Base-by-base conservation (phyloP, 2,888 invertebrate genomes). In the Lochmaea crataegi region DNA sequence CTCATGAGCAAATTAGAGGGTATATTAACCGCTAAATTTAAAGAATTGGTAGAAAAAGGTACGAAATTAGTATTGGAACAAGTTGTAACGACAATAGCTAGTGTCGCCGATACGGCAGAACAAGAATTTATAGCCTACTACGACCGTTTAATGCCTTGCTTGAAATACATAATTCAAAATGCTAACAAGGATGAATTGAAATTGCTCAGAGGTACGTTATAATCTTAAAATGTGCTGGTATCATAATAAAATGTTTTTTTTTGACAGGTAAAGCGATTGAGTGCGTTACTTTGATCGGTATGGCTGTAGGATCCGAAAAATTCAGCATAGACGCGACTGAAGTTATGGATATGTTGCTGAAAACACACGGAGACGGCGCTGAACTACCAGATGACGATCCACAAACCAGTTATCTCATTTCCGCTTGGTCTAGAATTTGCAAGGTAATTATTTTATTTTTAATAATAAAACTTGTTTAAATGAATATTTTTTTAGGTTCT, bases 401-500 rank as follows among this genome's bases (percentile, higher is more conserved):
- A 1, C 98, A 98, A 88, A 95, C 98, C 32, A 96, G 97, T 12
- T 99, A 98, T 88, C 93, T 99, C 86, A 99, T 99, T 80, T 97
- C 98, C 0, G 98, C 99, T 0, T 99, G 99, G 99, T 97, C 99
- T 0, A 92, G 99, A 79, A 98, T 99, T 87, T 99, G 99, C 88
- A 97, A 97, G 87, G 86, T 86, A 77, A 72, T 45, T 45, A 1
- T 12, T 45, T 45, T 45, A 45, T 45, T 45, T 45, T 45, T 45
- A 5, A 7, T 38, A 0, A 38, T 38, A 7, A 7, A 9, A 38
- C 7, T 1, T 38, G 9, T 38, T 38, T 0, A 38, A 38, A 38
- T 38, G 7, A 9, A 32, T 32, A 1, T 9, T 38, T 9, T 38
- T 45, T 38, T 74, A 85, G 85, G 85, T 86, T 76, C 76, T 85